Conservation (phyloP, 2,797 vertebrate species). For the Eulemur albifrons region DNA sequence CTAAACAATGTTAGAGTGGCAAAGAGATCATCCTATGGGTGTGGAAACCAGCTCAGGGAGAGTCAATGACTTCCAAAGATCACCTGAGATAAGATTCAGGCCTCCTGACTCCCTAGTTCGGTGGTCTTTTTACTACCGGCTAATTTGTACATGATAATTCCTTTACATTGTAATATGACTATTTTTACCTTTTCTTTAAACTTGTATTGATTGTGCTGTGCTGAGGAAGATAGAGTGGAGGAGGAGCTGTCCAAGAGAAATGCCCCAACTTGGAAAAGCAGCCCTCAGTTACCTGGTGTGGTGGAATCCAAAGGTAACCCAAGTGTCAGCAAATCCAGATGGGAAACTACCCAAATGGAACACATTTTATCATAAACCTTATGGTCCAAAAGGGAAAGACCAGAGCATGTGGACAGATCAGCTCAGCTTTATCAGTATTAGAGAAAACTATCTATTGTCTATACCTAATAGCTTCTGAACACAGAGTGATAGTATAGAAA, state of each 20-base stretch:
- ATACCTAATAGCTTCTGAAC: not conserved
- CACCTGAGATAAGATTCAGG: constrained; percentile 15
- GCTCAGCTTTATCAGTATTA: constrained; percentile 2
- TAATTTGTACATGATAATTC: not conserved
- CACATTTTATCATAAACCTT: constrained; percentile 19
- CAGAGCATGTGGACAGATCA: not conserved
- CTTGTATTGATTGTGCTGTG: not conserved
- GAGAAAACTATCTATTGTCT: constrained; percentile 13
- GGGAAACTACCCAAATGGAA: not conserved
- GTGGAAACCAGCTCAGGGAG: not conserved
- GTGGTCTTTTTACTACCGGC: not conserved
- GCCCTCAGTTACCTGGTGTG: not conserved
- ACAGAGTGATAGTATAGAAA: not conserved
- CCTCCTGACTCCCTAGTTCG: not conserved
- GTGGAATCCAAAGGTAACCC: not conserved
- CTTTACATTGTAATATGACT: not conserved
- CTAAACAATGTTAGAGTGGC: not conserved
- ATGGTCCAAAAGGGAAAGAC: constrained; percentile 29
- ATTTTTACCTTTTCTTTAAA: constrained; percentile 9
- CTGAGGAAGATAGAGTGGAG: not conserved
- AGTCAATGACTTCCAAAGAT: constrained; percentile 14
- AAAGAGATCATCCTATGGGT: not conserved
- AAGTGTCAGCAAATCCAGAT: constrained; percentile 1
- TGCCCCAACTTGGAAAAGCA: not conserved
- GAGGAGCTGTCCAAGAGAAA: not conserved